A percentile compares a stretch with the other conserved stretches of the same genome.
Evolutionary conservation across 2,888 invertebrate species (phyloP).

Genomic region (Caenorhabditis sp.): DNA sequence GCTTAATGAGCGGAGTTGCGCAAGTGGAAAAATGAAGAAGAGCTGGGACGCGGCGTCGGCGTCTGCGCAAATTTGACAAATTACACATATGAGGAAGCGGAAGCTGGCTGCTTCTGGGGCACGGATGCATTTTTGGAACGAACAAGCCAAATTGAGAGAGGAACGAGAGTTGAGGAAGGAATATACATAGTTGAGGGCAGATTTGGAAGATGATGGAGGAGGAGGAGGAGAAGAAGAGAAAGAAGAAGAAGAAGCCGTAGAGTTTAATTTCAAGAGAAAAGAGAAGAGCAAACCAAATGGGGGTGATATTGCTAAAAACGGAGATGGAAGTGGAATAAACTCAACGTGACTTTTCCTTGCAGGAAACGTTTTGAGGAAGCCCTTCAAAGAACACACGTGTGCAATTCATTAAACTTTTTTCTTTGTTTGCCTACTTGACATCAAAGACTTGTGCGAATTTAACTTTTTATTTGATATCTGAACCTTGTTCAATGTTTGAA

Average conservation of each 20-base stretch:
- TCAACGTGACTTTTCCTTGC: conserved; percentile 26
- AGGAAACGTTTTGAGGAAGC: conserved; percentile 8
- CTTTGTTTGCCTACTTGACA: too few species aligned
- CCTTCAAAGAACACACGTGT: background rate
- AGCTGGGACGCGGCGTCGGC: too few species aligned
- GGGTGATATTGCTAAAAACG: conserved; percentile 27
- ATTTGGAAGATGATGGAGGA: conserved; percentile 38
- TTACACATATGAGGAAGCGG: conserved; percentile 45
- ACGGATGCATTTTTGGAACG: conserved; percentile 18
- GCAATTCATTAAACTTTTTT: background rate
- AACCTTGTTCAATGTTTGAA: too few species aligned
- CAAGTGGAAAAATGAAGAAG: background rate
- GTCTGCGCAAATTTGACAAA: conserved; percentile 24
- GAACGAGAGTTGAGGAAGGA: conserved; percentile 28
- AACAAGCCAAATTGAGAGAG: conserved; percentile 41
- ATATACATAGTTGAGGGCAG: conserved; percentile 30
- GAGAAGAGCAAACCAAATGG: conserved; percentile 34
- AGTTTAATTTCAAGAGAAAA: conserved; percentile 40
- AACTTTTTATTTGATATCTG: too few species aligned
- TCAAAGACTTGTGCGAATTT: too few species aligned
- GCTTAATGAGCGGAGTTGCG: background rate
- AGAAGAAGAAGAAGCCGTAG: conserved; percentile 34
- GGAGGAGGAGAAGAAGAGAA: conserved; percentile 28
- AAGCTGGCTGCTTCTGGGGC: conserved; percentile 1
- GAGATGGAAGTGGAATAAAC: conserved; percentile 24